Base-by-base conservation (phyloP, 2,797 vertebrate species). In the Nannoperca obscura region DNA sequence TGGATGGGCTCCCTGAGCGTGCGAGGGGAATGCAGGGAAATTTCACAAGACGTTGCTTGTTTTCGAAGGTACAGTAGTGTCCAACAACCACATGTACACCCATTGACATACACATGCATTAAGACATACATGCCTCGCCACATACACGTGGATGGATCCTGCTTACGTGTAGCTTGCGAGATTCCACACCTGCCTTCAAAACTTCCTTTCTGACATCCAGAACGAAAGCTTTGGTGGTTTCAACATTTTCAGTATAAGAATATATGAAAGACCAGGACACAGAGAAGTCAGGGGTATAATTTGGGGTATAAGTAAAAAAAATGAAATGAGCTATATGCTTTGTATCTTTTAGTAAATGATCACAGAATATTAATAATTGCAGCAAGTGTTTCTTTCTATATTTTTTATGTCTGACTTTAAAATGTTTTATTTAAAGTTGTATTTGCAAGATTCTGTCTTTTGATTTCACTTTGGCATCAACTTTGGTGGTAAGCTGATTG, bases 181-280 rank as follows among this genome's bases (percentile, higher is more conserved):
- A 92, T 92, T 91, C 84, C 75, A 86, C 83, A 89, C 66, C 85
- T 78, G 71, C 72, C 68, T 63, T 85, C 46, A 79, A 88, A 87
- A 84, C 78, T 73, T 80, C 58, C 46, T 76, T 60, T 55, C 64
- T 32, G 58, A 64, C 55, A 70, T 83, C 13, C 62, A 58, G 67
- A 22, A 73, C 30, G 1, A 72, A 76, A 54, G 27, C 24, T 72
- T 53, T 11, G 40, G 50, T 14, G 40, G 24, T 36, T 74, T 74
- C 12, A 22, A 49, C 52, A 27, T 68, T 63, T 68, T n/a, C 3
- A 74, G n/a, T 27, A 52, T 40, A 24, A 14, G 4, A 49, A 19
- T 36, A 62, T 38, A 47, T 10, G 19, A 57, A 74, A 12, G 15
- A 12, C 14, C 4, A 49, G 36, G 32, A 59, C 22, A 47, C 34